Conservation (phyloP, 2,113 vertebrate genomes). For the Prolemur simus region DNA sequence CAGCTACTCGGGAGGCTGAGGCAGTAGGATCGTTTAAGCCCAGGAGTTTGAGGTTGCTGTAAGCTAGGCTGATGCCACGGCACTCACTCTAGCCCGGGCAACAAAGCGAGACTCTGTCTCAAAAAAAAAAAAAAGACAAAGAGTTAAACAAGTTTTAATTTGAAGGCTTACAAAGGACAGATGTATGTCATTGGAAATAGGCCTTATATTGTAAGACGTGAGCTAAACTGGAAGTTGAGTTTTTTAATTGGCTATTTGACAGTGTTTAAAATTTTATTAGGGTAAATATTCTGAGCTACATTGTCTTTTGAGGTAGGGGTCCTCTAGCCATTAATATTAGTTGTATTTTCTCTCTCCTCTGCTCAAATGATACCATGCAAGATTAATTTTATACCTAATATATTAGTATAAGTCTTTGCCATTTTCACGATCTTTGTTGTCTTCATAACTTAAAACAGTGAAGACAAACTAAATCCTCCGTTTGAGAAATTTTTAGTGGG, state of each 20-base stretch:
- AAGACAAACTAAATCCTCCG: background rate
- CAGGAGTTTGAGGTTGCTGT: too few relatives aligned
- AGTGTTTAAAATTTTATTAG: background rate
- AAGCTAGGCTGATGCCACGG: too few relatives aligned
- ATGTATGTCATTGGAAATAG: constrained; percentile 49
- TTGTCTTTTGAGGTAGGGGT: background rate
- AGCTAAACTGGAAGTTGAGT: constrained; percentile 61
- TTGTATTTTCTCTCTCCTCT: background rate
- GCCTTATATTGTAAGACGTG: constrained; percentile 56
- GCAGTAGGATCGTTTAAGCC: too few relatives aligned
- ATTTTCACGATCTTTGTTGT: constrained; percentile 31
- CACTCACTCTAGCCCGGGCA: too few relatives aligned
- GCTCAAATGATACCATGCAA: background rate
- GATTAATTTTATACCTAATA: background rate
- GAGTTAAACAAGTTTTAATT: constrained; percentile 67
- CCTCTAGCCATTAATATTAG: background rate
- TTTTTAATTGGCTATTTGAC: constrained; percentile 43
- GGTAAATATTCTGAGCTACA: background rate
- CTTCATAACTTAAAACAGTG: background rate
- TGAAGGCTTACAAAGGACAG: constrained; percentile 64
- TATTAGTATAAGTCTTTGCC: background rate
- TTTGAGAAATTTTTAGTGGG: background rate
- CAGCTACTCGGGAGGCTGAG: too few relatives aligned
- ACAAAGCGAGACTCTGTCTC: too few relatives aligned
- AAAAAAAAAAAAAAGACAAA: too few relatives aligned